Percentiles rank a stretch among this genome's conserved stretches.
phyloP scores from a whole-genome alignment of 2,888 invertebrate species.

The Stenodema calcarata region DNA sequence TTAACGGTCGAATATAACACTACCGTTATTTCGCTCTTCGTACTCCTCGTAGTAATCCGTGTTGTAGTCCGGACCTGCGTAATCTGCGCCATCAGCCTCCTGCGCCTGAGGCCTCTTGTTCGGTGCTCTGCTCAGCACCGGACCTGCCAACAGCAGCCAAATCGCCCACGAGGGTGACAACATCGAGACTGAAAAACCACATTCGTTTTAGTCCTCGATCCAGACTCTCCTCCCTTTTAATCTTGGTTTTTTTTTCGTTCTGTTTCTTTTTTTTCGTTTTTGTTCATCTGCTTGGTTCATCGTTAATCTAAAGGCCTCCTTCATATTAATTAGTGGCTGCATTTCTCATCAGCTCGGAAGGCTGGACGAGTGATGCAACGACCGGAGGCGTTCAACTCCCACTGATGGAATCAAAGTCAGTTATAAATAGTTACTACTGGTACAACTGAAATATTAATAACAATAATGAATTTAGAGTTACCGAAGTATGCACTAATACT shows the following conservation, averaged over 20 bases:
- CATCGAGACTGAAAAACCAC: not conserved
- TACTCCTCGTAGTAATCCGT: conserved; percentile 51
- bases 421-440: no score
- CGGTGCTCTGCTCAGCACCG: not conserved
- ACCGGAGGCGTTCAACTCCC: not conserved
- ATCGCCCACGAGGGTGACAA: not conserved
- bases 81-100: not conserved
- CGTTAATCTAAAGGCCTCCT: conserved; percentile 22
- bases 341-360: conserved; percentile 4
- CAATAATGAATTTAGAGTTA: no score
- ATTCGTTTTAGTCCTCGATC: not conserved
- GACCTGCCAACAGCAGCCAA: conserved; percentile 17
- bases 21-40: conserved; percentile 47
- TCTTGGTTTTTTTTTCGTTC: not conserved
- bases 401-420: not conserved
- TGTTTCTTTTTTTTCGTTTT: not conserved
- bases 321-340: not conserved
- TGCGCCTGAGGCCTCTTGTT: not conserved
- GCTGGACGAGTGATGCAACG: not conserved
- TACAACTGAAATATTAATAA: no score
- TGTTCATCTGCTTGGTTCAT: not conserved
- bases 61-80: conserved; percentile 23
- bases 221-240: not conserved
- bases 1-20: not conserved
- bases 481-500: no score